Percentiles rank a stretch among this genome's conserved stretches.
These are phyloP conservation scores for Tinamus guttatus DNA, from an alignment of 2,113 vertebrate species.

Conservation along the genomic window DNA sequence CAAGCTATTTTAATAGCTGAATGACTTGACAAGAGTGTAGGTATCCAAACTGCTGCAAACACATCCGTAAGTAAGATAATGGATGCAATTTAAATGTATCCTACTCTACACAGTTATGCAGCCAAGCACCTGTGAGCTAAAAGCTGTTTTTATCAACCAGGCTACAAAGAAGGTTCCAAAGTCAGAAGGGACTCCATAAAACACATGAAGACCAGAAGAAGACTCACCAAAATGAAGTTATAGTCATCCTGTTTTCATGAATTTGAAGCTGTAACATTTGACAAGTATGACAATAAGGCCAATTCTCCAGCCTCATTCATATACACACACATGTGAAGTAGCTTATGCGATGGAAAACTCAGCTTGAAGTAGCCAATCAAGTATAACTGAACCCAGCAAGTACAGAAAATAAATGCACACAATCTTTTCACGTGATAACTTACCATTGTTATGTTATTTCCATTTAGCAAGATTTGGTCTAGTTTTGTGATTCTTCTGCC, in stretches of 20 bases:
- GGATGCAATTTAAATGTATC: neutral
- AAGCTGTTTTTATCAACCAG: neutral
- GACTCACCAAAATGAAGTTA: neutral
- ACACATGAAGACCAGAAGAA: neutral
- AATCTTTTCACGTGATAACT: neutral
- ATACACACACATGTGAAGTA: neutral
- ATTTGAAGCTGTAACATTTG: neutral
- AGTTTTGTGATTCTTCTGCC: constrained; percentile 96
- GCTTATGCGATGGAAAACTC: fast-evolving
- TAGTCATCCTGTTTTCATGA: neutral
- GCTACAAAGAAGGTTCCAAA: neutral
- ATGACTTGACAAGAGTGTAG: neutral
- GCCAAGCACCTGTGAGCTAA: neutral
- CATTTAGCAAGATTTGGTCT: constrained; percentile 97
- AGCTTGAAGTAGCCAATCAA: neutral
- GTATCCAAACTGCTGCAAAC: neutral
- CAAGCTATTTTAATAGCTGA: fast-evolving
- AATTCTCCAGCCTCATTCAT: neutral
- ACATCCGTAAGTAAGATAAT: fast-evolving
- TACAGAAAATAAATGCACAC: neutral
- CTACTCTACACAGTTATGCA: neutral
- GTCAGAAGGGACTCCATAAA: neutral
- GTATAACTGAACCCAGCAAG: neutral
- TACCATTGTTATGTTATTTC: constrained; percentile 99
- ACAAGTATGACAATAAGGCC: neutral